Evolutionary conservation across 2,888 invertebrate species (phyloP), one percentile per base, ranked within the genome.

Genomic region (Heteromurus nitidus): DNA sequence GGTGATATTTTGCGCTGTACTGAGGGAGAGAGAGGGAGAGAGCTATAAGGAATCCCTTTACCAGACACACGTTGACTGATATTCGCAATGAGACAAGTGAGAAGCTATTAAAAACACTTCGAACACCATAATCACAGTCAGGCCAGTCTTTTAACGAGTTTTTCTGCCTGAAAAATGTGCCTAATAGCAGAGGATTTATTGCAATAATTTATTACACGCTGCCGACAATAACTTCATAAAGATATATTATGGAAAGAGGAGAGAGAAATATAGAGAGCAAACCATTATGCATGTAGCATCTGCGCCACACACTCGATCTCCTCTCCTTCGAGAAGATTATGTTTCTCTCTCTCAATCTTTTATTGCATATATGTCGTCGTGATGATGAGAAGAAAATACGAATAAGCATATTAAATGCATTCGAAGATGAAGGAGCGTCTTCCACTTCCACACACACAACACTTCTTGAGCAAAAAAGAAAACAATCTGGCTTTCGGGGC

Each of bases 61-160:
- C n/a, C n/a, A n/a, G n/a, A 79, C 72, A 72, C 60, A 60, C 18
- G n/a, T 31, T 18, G 28, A 75, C 62, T 31, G 77, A 70, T 53
- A 70, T 67, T 67, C 47, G 50, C 69, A 74, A 62, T 74, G 60
- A 80, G 80, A 74, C 74, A 74, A 80, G 80, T 74, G 80, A 80
- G 80, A 80, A 80, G 68, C 74, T 58, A 80, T 80, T 73, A 74
- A 80, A 80, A 80, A 73, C 28, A 68, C 62, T 80, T 67, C 68
- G 68, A 80, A 80, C 68, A 72, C 74, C 74, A 74, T 80, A 80
- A 74, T 80, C 74, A 68, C 62, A 69, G 68, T 53, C 44, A 74
- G 60, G 74, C 74, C 69, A 64, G 80, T 74, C 60, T 74, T 80
- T 80, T 80, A 80, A 80, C 80, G 80, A 80, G 80, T 74, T 80